Evolutionary conservation across 2,797 vertebrate species (phyloP).

Genomic region (Leptatherina wallacei): DNA sequence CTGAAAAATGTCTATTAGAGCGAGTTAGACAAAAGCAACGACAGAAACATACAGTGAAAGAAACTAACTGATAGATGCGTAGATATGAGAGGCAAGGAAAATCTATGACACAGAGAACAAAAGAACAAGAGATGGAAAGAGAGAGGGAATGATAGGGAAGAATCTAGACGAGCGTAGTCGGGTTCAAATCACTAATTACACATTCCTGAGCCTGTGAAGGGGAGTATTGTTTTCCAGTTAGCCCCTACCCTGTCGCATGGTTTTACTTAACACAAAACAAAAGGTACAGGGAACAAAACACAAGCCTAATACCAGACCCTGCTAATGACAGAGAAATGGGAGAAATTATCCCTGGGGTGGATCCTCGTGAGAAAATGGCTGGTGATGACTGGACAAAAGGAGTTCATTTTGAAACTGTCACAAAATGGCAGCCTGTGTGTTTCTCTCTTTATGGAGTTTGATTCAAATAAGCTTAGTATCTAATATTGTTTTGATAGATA

Average conservation of each 20-base stretch:
- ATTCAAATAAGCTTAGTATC: constrained; percentile 16
- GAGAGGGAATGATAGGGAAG: constrained; percentile 72
- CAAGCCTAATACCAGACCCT: constrained; percentile 74
- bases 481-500: constrained; percentile 7
- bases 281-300: constrained; percentile 83
- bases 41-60: constrained; percentile 53
- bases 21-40: constrained; percentile 53
- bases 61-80: constrained; percentile 44
- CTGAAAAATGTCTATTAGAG: constrained; percentile 53
- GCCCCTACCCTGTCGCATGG: constrained; percentile 81
- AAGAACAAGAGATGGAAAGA: constrained; percentile 69
- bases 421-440: constrained; percentile 76
- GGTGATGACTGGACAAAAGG: constrained; percentile 79
- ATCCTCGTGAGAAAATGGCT: constrained; percentile 82
- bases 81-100: constrained; percentile 51
- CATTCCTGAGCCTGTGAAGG: constrained; percentile 83
- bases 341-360: constrained; percentile 81
- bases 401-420: constrained; percentile 79
- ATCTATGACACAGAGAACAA: constrained; percentile 68
- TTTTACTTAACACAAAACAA: constrained; percentile 85
- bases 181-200: constrained; percentile 84
- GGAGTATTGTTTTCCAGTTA: constrained; percentile 82
- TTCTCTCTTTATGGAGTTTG: constrained; percentile 48
- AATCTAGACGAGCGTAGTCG: constrained; percentile 70
- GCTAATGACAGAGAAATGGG: constrained; percentile 82